phyloP scores from a whole-genome alignment of 2,888 invertebrate genomes.

The Trichopria drosophilae region DNA sequence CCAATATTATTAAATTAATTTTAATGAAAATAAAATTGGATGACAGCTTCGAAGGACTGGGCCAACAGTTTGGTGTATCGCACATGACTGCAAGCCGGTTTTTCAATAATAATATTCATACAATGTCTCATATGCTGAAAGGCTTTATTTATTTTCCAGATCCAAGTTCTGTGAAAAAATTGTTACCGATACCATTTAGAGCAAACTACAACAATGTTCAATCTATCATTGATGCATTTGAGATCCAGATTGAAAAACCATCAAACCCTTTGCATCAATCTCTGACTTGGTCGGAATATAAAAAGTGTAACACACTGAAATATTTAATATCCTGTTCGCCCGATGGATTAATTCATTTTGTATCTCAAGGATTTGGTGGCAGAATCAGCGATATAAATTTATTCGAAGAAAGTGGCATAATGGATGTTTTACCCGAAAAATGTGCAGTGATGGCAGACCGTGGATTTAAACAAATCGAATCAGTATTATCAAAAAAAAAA shows the following conservation, averaged over 20 bases:
- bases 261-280: conserved; percentile 6
- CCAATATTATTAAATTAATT: conserved; percentile 17
- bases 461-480: conserved; percentile 29
- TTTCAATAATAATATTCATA: conserved; percentile 13
- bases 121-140: conserved; percentile 19
- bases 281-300: conserved; percentile 25
- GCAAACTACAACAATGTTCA: conserved; percentile 3
- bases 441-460: conserved; percentile 26
- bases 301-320: conserved; percentile 25
- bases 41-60: conserved; percentile 21
- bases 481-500: conserved; percentile 10
- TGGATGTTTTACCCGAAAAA: conserved; percentile 10
- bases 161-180: not conserved
- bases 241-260: conserved; percentile 15
- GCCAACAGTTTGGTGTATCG: conserved; percentile 14
- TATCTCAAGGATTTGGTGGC: conserved; percentile 15
- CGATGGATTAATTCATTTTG: conserved; percentile 12
- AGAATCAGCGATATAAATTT: conserved; percentile 7
- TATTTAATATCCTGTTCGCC: conserved; percentile 13
- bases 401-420: conserved; percentile 7
- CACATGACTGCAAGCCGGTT: conserved; percentile 11
- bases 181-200: conserved; percentile 7
- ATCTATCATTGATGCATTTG: conserved; percentile 2
- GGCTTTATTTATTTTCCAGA: conserved; percentile 3
- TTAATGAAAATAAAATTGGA: conserved; percentile 25